Evolutionary conservation across 2,113 vertebrate genomes (phyloP), one percentile per base, ranked within the genome.

Genomic region (Lethenteron reissneri): DNA sequence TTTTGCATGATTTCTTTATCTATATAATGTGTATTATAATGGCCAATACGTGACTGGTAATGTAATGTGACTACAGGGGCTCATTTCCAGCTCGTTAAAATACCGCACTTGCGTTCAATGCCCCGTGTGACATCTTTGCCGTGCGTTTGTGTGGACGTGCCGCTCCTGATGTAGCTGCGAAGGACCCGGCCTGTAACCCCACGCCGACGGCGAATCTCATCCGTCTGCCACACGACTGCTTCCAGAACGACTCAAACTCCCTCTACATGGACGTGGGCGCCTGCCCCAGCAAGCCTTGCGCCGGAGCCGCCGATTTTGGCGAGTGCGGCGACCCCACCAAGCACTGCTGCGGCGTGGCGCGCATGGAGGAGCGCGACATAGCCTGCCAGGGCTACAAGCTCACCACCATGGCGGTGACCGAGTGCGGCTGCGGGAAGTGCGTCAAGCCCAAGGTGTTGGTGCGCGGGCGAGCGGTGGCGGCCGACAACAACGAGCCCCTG

Each of bases 361-460:
- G 79, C 71, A 84, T 87, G 83, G 84, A 92, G 75, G 76, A 74
- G 72, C 79, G 77, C 73, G 76, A 83, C 62, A 79, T 97, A 72
- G 79, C 74, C 41, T 97, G 92, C 3, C 76, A 81, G 0, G 79
- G 82, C 8, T 88, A 83, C 57, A 60, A 72, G 57, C 82, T 97
- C 59, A 90, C 92, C 0, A 12, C 95, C 72, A 84, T 84, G 74
- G 83, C 85, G 71, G 87, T 95, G 74, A 81, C 80, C 0, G 79
- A 85, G 73, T 96, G 94, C 0, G 79, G 86, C 57, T 97, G 94
- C 76, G 84, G 85, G 56, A 85, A 85, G 70, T 95, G 92, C 2
- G 57, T 82, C 12, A 83, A 77, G 56, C 87, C 83, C 0, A 85
- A 83, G 4, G 75, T 87, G 17, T 76, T 95, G 57, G 84, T 95